Conservation (phyloP, 2,113 vertebrate species). For the Prolemur simus region DNA sequence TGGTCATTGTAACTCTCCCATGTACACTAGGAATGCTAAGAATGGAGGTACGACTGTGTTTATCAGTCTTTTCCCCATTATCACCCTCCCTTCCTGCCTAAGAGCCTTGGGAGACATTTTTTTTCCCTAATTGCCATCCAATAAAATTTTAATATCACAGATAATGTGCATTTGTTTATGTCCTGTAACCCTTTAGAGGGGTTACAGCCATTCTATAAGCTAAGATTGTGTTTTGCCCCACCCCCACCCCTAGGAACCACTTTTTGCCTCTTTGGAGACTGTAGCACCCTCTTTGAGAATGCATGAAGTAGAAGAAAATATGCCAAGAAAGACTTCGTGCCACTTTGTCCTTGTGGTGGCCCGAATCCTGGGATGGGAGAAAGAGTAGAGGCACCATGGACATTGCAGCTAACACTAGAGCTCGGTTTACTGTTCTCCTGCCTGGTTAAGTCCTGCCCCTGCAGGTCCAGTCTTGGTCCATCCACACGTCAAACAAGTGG, state of each 20-base stretch:
- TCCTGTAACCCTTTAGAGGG: neutral
- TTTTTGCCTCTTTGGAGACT: neutral
- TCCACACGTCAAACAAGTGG: neutral
- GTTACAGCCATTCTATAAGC: neutral
- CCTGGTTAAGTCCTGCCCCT: neutral
- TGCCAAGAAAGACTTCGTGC: neutral
- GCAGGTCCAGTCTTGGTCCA: neutral
- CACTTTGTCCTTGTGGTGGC: no score
- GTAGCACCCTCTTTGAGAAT: neutral
- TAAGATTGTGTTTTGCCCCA: neutral
- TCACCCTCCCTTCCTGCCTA: neutral
- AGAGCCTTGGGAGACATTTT: neutral
- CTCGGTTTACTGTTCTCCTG: neutral
- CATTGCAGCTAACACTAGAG: neutral
- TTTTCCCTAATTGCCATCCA: neutral
- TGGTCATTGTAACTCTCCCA: neutral
- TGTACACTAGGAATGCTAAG: no score
- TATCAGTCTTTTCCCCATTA: neutral
- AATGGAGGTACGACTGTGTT: neutral
- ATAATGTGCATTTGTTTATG: neutral
- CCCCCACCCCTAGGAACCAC: neutral
- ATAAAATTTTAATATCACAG: neutral
- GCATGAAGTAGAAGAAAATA: neutral
- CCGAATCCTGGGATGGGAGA: rapidly evolving
- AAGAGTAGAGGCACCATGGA: neutral